Evolutionary conservation across 2,797 vertebrate species (phyloP), one percentile per base, ranked within the genome.

Genomic region (Rhadinocentrus ornatus): DNA sequence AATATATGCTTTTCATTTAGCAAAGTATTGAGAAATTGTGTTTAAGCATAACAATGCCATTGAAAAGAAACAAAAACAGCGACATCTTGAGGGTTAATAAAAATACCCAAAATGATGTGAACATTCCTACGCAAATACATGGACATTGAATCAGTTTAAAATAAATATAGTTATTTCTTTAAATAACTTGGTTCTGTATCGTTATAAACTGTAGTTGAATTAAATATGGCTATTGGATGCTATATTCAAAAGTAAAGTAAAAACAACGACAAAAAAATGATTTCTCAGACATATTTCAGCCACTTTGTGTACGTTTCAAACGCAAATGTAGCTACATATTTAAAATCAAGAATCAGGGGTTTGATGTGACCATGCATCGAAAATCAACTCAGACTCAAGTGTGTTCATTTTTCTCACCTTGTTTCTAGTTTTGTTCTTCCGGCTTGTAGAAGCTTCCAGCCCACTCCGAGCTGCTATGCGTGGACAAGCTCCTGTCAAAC

Each of bases 401-500:
- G 82, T 68, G 83, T 74, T 52, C 0, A 15, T 78, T 76, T 76
- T 81, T 78, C 91, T 93, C 78, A 92, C 92, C 91, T 86, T 73
- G 60, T 75, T 48, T 57, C 50, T 82, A 66, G 13, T 54, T 59
- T 58, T 72, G 71, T 64, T 87, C 70, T 88, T 90, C 80, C 75
- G 86, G 72, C 62, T 78, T 44, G 73, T 85, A 65, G 82, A 88
- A 87, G 75, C 78, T 87, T 91, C 87, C 83, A 85, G 85, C 65
- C 78, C 76, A 46, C 73, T 56, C 69, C 22, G 72, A 52, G 61
- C 61, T 50, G 54, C 62, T 76, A 32, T 74, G 5, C 39, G 58
- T 64, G 32, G 54, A 41, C 31, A 52, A 24, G 78, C 39, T 35
- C 27, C 58, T 26, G 71, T 32, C 66, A 27, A 71, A 68, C 32